phyloP scores from a whole-genome alignment of 23 tunicate genomes.

The Trididemnum nubilum region DNA sequence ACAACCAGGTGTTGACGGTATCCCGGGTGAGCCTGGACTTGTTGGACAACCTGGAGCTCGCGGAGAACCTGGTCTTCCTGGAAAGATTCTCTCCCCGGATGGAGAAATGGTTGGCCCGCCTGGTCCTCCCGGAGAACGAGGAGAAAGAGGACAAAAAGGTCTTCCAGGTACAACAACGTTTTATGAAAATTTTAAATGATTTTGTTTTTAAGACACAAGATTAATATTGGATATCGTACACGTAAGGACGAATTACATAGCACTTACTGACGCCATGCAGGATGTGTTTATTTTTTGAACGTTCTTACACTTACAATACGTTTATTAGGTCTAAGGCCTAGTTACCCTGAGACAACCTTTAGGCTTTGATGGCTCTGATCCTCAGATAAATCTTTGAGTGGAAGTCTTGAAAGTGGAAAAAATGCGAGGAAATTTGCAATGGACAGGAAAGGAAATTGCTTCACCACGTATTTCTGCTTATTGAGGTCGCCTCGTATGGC shows the following conservation, averaged over 20 bases:
- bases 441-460: no score
- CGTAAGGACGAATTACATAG: no score
- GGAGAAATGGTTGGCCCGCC: conserved; percentile 50
- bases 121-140: conserved; percentile 49
- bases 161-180: conserved; percentile 27
- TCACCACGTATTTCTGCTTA: no score
- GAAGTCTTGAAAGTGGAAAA: no score
- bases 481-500: no score
- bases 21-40: conserved; percentile 50
- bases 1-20: conserved; percentile 59
- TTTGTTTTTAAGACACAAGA: not conserved
- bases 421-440: no score
- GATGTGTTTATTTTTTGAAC: no score
- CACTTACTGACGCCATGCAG: not conserved
- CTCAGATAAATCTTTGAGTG: no score
- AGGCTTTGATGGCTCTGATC: no score
- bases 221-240: not conserved
- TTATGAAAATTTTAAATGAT: not conserved
- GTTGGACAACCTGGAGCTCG: conserved; percentile 61
- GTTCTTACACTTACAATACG: no score
- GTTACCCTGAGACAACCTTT: no score
- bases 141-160: conserved; percentile 52
- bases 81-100: conserved; percentile 41
- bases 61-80: conserved; percentile 76
- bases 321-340: no score